Percentiles rank a stretch among this genome's conserved stretches.
phyloP scores from a whole-genome alignment of 2,797 vertebrate species.

The Pagetopsis macropterus region DNA sequence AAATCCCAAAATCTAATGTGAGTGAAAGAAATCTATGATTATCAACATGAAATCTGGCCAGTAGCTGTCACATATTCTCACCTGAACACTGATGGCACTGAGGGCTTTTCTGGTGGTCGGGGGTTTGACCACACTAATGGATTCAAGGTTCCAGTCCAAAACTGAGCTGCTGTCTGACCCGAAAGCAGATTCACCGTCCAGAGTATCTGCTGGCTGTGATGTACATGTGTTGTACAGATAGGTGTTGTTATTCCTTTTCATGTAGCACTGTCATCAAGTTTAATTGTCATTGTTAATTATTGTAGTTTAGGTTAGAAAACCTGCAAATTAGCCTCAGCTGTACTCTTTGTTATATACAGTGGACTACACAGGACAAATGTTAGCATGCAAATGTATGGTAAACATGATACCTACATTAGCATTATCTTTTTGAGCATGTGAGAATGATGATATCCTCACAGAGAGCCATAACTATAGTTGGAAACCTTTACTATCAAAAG shows the following conservation, averaged over 20 bases:
- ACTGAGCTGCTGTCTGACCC: constrained; percentile 82
- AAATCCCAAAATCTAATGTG: not conserved
- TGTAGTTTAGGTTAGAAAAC: not conserved
- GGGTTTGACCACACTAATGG: constrained; percentile 67
- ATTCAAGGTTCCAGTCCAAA: constrained; percentile 85
- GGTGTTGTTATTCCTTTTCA: too few species aligned
- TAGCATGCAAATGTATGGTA: not conserved
- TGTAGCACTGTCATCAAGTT: not conserved
- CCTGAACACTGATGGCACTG: constrained; percentile 86
- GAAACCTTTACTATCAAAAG: too few species aligned
- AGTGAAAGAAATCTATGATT: not conserved
- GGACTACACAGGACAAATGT: not conserved
- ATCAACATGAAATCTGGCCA: not conserved
- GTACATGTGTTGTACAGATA: constrained; percentile 7
- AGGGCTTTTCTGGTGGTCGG: constrained; percentile 85
- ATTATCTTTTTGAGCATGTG: not conserved
- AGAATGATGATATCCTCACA: not conserved
- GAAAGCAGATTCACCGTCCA: constrained; percentile 83
- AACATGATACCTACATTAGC: not conserved
- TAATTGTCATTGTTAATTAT: not conserved
- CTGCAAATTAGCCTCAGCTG: not conserved
- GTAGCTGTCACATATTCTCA: constrained; percentile 50
- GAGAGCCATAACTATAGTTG: not conserved
- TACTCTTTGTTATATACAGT: not conserved
- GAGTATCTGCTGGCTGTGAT: constrained; percentile 85